Evolutionary conservation across 1,140 invertebrate genomes (phyloP), one percentile per base, ranked within the genome.

Genomic region (Stegodyphus mimosarum): DNA sequence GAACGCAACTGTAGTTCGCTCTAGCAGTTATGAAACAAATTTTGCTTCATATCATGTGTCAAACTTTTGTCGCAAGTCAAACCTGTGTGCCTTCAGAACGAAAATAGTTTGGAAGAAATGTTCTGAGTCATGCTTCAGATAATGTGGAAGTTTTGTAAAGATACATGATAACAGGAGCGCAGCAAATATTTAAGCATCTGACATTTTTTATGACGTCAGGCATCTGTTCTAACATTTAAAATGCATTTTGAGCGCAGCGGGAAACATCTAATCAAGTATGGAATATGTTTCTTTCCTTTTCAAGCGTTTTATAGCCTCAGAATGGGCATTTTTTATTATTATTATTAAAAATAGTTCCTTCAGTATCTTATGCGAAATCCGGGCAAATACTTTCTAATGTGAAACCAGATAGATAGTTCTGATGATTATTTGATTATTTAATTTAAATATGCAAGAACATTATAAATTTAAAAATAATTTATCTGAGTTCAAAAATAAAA

Each of bases 181-280:
- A 11, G 18, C 71, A 60, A 49, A 64, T 49, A 52, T 83, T 18
- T 64, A 51, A 52, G 18, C 80, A 83, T 55, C 80, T 83, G 80
- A n/a, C 60, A 83, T 83, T 83, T 83, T 80, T 83, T 74, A 83
- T 74, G 80, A 83, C 80, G 80, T 73, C 80, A 83, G 33, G 63
- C 80, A 74, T 15, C 71, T 83, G 80, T 66, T 11, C 63, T 74
- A 83, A 83, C 74, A 70, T 60, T 83, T 83, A 50, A 74, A 66
- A 50, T 50, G 51, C 33, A 78, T 72, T 74, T 72, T 74, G 70
- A 73, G 18, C 63, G 33, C 55, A 60, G 55, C 55, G 15, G 55
- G 9, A 9, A 15, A 5, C 9, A 2, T 1, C 15, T 60, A 10
- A 60, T 60, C 55, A 60, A 10, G 15, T 10, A 60, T 5, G 55